These are phyloP conservation scores for Myzus persicae DNA, from an alignment of 1,140 invertebrate genomes.

Conservation along the genomic window DNA sequence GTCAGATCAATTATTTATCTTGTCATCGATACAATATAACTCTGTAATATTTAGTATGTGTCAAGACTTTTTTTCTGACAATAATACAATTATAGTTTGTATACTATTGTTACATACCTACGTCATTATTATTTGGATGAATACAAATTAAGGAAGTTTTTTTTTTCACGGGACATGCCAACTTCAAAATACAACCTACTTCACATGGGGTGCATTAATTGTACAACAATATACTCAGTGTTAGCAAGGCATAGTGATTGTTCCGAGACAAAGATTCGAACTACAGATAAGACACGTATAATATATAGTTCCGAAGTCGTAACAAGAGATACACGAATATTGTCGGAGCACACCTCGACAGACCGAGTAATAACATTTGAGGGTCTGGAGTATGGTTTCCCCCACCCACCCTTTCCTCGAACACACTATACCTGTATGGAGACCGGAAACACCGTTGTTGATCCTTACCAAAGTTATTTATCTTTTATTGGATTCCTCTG, in stretches of 20 bases:
- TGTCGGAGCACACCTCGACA: not conserved
- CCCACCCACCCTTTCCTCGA: not conserved
- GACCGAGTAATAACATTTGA: not conserved
- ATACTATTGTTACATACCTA: too few relatives aligned
- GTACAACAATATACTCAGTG: not conserved
- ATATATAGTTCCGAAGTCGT: not conserved
- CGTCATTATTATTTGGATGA: not conserved
- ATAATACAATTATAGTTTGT: not conserved
- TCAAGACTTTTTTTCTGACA: not conserved
- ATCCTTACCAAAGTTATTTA: not conserved
- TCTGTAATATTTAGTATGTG: not conserved
- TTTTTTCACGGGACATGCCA: not conserved
- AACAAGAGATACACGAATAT: not conserved
- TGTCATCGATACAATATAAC: not conserved
- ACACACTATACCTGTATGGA: not conserved
- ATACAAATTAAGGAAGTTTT: not conserved
- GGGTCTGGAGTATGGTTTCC: not conserved
- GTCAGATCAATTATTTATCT: not conserved
- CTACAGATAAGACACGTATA: not conserved
- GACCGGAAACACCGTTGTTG: not conserved
- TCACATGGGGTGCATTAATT: not conserved
- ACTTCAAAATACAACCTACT: not conserved
- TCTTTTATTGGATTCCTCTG: not conserved
- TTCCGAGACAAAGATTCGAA: not conserved
- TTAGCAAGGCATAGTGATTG: not conserved